These are phyloP conservation scores for Chromoteleia sp. DNA, from an alignment of 2,888 invertebrate genomes.

Conservation along the genomic window DNA sequence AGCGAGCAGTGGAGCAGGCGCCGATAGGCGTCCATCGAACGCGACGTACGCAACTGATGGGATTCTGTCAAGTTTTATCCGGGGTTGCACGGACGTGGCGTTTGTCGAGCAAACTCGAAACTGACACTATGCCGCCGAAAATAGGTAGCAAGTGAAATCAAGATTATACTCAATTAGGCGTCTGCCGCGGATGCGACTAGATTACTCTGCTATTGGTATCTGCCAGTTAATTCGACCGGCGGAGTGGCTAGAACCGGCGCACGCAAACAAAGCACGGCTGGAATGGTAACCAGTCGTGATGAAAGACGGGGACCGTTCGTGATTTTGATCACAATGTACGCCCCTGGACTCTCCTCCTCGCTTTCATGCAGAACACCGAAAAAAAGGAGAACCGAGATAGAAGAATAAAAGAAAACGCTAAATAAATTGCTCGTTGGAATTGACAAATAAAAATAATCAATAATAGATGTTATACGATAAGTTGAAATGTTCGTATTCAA, in stretches of 20 bases:
- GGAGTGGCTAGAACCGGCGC: constrained; percentile 47
- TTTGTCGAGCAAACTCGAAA: constrained; percentile 65
- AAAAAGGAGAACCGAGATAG: constrained; percentile 16
- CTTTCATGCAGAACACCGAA: constrained; percentile 24
- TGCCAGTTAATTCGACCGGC: constrained; percentile 62
- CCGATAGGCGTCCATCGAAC: too few species aligned
- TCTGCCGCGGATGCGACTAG: constrained; percentile 67
- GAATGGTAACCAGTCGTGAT: constrained; percentile 46
- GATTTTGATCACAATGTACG: constrained; percentile 49
- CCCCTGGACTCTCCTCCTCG: constrained; percentile 23
- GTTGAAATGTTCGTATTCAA: background rate
- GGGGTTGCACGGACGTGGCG: too few species aligned
- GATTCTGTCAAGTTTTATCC: too few species aligned
- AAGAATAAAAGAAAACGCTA: constrained; percentile 22
- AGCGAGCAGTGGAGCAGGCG: too few species aligned
- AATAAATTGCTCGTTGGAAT: constrained; percentile 14
- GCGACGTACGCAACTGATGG: too few species aligned
- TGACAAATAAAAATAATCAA: constrained; percentile 7
- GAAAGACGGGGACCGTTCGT: constrained; percentile 47
- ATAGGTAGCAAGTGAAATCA: constrained; percentile 66
- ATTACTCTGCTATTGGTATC: constrained; percentile 66
- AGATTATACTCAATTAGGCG: constrained; percentile 69
- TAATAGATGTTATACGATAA: background rate
- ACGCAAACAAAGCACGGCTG: constrained; percentile 46
- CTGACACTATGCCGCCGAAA: constrained; percentile 62